Percentiles rank a stretch among this genome's conserved stretches.
phyloP scores from a whole-genome alignment of 2,888 invertebrate species.

The Calliphora vomitoria region DNA sequence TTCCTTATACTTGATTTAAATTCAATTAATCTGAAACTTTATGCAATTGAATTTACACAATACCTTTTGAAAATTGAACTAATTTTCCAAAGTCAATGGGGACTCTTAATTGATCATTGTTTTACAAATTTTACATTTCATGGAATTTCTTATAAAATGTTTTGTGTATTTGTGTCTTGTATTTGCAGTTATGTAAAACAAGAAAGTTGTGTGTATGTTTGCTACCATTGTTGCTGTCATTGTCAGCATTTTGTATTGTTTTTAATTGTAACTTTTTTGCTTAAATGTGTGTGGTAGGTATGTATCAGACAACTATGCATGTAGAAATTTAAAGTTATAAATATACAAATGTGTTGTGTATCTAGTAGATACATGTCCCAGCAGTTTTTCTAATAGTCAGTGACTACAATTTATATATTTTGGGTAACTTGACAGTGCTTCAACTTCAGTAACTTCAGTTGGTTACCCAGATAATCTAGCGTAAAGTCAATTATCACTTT shows the following conservation, averaged over 20 bases:
- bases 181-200: slow-evolving; percentile 19
- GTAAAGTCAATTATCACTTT: too few relatives aligned
- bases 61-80: slow-evolving; percentile 24
- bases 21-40: neutral
- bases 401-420: neutral
- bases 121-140: slow-evolving; percentile 26
- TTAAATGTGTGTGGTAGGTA: neutral
- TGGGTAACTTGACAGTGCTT: too few relatives aligned
- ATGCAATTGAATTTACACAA: neutral
- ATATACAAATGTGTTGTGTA: neutral
- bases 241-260: slow-evolving; percentile 31
- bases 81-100: neutral
- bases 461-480: neutral
- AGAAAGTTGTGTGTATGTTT: slow-evolving; percentile 22
- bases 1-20: neutral
- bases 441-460: too few relatives aligned
- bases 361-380: too few relatives aligned
- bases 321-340: neutral
- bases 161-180: slow-evolving; percentile 15
- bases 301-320: neutral
- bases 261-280: slow-evolving; percentile 37
- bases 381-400: too few relatives aligned
- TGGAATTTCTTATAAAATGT: slow-evolving; percentile 30
- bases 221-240: slow-evolving; percentile 16
- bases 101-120: slow-evolving; percentile 34